Conservation (phyloP, 1,140 invertebrate genomes). For the Drosophila sturtevanti region DNA sequence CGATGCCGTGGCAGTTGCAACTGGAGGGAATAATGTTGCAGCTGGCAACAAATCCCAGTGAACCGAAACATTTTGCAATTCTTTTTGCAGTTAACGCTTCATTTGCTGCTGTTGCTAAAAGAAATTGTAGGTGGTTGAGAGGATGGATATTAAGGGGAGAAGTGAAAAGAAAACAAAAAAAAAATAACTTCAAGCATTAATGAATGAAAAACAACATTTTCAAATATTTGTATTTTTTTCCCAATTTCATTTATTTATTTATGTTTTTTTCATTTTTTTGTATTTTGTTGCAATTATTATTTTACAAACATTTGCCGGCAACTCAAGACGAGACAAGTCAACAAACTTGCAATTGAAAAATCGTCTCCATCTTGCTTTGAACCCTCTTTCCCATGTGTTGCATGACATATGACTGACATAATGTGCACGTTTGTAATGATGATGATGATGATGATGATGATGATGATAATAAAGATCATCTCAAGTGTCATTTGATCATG, state of each 20-base stretch:
- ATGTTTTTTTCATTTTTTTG: slow-evolving; percentile 34
- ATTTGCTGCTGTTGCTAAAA: slow-evolving; percentile 64
- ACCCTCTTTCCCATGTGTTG: slow-evolving; percentile 25
- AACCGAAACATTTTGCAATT: slow-evolving; percentile 76
- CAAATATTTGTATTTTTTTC: slow-evolving; percentile 4
- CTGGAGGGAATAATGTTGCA: slow-evolving; percentile 43
- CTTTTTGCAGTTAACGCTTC: slow-evolving; percentile 66
- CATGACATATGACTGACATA: slow-evolving; percentile 77
- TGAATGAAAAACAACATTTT: background rate
- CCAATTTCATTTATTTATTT: slow-evolving; percentile 40
- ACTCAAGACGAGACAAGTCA: slow-evolving; percentile 54
- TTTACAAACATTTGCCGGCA: slow-evolving; percentile 54
- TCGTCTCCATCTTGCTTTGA: background rate
- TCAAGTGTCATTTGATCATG: slow-evolving; percentile 55
- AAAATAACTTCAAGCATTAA: slow-evolving; percentile 5
- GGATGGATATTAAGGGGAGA: too few relatives aligned
- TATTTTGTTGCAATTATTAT: too few relatives aligned
- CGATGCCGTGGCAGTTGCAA: slow-evolving; percentile 42
- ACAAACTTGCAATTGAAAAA: slow-evolving; percentile 38
- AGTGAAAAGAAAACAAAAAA: too few relatives aligned
- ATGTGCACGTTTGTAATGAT: slow-evolving; percentile 66
- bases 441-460: slow-evolving; percentile 45
- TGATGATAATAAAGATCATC: slow-evolving; percentile 25
- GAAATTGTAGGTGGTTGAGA: slow-evolving; percentile 49
- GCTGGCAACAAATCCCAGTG: slow-evolving; percentile 52